Percentiles rank a stretch among this genome's conserved stretches.
Conservation (phyloP, 53 echinoderm and acorn worm genomes). For the Echinometra lucunter region DNA sequence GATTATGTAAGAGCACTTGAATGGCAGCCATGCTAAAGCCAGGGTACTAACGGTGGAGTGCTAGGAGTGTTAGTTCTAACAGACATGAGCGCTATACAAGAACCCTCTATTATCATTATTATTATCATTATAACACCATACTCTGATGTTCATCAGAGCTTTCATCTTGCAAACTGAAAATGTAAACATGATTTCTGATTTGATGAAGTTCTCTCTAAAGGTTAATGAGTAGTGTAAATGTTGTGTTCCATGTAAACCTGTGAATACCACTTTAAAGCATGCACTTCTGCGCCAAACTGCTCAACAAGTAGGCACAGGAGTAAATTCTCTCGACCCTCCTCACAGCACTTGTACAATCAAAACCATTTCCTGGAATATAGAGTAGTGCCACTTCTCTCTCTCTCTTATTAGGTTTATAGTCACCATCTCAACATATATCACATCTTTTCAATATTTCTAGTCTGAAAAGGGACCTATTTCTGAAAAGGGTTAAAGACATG, state of each 20-base stretch:
- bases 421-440: neutral
- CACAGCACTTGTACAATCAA: neutral
- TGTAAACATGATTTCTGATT: neutral
- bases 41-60: too few relatives aligned
- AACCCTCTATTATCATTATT: too few relatives aligned
- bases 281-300: neutral
- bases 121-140: neutral
- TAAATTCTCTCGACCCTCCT: neutral
- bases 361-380: neutral
- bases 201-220: neutral
- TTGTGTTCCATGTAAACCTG: neutral
- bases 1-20: too few relatives aligned
- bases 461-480: neutral
- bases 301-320: neutral
- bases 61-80: too few relatives aligned
- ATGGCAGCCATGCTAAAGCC: too few relatives aligned
- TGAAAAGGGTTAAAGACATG: neutral
- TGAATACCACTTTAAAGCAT: neutral
- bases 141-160: neutral
- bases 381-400: neutral
- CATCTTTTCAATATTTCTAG: neutral
- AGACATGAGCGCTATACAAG: too few relatives aligned
- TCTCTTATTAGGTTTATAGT: neutral
- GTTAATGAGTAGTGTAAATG: slow-evolving; percentile 8
- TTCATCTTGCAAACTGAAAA: neutral